Evolutionary conservation across 2,888 invertebrate genomes (phyloP).

Genomic region (Sphaerophoria taeniata): DNA sequence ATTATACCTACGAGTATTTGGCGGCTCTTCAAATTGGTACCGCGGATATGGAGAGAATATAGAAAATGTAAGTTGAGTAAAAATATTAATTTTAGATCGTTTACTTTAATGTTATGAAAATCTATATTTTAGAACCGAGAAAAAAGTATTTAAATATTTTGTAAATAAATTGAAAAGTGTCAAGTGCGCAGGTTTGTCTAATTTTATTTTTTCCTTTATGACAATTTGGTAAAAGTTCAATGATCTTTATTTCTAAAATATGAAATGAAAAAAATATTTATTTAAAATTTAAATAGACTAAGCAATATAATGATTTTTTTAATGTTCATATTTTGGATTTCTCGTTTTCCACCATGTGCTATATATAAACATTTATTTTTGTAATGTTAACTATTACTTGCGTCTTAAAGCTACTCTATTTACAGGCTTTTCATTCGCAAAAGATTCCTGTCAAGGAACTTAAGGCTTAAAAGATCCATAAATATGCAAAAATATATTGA

Average conservation of each 20-base stretch:
- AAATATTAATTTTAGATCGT: background rate
- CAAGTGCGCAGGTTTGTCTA: slow-evolving; percentile 21
- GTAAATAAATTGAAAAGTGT: background rate
- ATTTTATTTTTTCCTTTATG: background rate
- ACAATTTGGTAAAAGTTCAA: slow-evolving; percentile 13
- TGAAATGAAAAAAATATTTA: background rate
- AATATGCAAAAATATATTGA: no score
- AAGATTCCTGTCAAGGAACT: no score
- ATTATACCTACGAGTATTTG: slow-evolving; percentile 7
- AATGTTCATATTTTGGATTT: no score
- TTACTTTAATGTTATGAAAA: background rate
- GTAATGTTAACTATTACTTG: no score
- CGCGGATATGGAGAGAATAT: slow-evolving; percentile 46
- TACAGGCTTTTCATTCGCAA: no score
- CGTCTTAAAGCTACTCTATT: no score
- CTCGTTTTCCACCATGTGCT: no score
- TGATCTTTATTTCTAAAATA: slow-evolving; percentile 3
- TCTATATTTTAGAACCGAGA: background rate
- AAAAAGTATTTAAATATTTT: background rate
- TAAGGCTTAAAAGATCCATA: no score
- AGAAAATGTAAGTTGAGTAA: slow-evolving; percentile 43
- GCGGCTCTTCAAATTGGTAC: slow-evolving; percentile 3
- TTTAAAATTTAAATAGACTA: no score
- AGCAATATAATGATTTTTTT: no score
- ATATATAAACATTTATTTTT: no score